Percentiles rank a stretch among this genome's conserved stretches.
Conservation (phyloP, 2,113 vertebrate species). For the Hippolais icterina region DNA sequence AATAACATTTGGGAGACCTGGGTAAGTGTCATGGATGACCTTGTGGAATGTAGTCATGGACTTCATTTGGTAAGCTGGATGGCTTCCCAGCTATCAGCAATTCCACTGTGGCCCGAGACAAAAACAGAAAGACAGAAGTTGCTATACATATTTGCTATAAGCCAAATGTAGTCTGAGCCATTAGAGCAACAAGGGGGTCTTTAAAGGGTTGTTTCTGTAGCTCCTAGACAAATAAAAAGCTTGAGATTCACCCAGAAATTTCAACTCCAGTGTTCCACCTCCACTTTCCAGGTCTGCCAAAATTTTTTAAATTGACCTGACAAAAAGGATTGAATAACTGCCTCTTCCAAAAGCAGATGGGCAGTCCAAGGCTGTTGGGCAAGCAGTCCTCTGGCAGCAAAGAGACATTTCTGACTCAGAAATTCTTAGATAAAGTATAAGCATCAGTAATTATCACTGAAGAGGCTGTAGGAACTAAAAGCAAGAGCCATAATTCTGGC, state of each 20-base stretch:
- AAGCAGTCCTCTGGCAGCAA: neutral
- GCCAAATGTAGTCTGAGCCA: neutral
- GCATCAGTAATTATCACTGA: neutral
- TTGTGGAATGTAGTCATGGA: conserved; percentile 12
- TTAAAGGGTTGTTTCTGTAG: neutral
- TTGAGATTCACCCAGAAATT: neutral
- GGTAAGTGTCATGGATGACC: neutral
- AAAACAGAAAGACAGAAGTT: conserved; percentile 1
- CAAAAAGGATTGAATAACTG: neutral
- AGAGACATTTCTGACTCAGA: neutral
- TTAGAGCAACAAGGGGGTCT: neutral
- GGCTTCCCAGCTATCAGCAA: conserved; percentile 28
- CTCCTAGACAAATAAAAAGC: neutral
- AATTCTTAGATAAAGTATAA: neutral
- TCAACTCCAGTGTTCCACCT: neutral
- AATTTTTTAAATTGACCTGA: neutral
- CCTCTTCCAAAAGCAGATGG: neutral
- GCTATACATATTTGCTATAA: neutral
- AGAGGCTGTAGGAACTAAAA: neutral
- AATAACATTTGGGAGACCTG: conserved; percentile 26
- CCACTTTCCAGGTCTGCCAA: neutral
- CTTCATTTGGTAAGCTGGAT: conserved; percentile 6
- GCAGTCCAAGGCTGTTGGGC: neutral
- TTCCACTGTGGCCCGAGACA: neutral
- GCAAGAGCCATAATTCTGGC: neutral